Base-by-base conservation (phyloP, 2,797 vertebrate species). In the Periparus ater region DNA sequence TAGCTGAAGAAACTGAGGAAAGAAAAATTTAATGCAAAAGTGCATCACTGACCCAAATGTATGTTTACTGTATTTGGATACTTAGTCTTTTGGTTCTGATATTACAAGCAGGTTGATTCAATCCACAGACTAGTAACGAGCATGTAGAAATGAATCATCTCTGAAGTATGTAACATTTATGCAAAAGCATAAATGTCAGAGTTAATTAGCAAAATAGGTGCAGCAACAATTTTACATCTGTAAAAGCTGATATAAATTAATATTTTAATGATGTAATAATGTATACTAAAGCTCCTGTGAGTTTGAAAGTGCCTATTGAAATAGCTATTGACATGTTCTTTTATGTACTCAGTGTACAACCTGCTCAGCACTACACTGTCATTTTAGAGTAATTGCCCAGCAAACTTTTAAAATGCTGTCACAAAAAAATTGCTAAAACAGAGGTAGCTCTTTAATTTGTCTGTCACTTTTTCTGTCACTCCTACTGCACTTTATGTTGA, bases 361-460 rank as follows among this genome's bases (percentile, higher is more conserved):
- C 67, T 4, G 29, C 96, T 96, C 92, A 95, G 93, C 94, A 93
- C 96, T 78, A 82, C 45, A 25, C 92, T 97, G 96, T 95, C 97
- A 95, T 96, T 97, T 89, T 77, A 95, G 92, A 97, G 97, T 90
- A 94, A 95, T 89, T 85, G 83, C 68, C 83, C 83, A 93, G 86
- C 95, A 96, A 96, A 97, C 96, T 96, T 96, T 95, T 97, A 97
- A 97, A 97, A 96, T 94, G 95, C 96, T 98, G 95, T 97, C 97
- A 97, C 95, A 89, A 89, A 88, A 89, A 96, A 97, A 97, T 96
- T 96, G 96, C 97, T 97, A 97, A 97, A 97, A 97, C 96, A 97
- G 95, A 97, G 89, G 85, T 94, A 96, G 92, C 92, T 97, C 94
- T 97, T 97, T 96, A 96, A 97, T 98, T 97, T 97, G 85, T 95